Evolutionary conservation across 2,113 vertebrate species (phyloP).

Genomic region (Aviceda subcristata): DNA sequence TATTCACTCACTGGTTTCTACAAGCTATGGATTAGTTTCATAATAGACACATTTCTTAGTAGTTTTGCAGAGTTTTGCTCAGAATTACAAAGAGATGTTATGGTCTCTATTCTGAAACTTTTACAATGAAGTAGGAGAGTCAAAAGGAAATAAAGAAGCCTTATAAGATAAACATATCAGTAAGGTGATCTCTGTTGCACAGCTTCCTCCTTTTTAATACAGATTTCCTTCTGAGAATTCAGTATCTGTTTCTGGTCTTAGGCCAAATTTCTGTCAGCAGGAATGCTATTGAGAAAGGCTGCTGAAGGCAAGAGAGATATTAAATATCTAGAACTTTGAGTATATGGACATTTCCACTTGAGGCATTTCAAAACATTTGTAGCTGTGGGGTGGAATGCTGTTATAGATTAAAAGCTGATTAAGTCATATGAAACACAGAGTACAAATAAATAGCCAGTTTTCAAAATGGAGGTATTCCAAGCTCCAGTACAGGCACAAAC

Average conservation of each 20-base stretch:
- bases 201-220: background rate
- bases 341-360: background rate
- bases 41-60: background rate
- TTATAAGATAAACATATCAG: background rate
- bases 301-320: background rate
- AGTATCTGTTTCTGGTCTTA: background rate
- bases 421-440: background rate
- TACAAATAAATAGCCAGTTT: background rate
- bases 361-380: background rate
- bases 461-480: background rate
- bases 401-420: background rate
- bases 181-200: background rate
- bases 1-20: background rate
- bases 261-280: background rate
- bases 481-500: background rate
- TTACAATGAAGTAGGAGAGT: background rate
- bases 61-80: background rate
- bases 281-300: background rate
- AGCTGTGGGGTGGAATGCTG: background rate
- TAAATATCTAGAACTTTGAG: background rate
- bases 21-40: background rate
- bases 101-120: background rate
- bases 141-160: background rate
- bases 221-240: background rate
- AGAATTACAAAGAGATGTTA: background rate